These are phyloP conservation scores for Bruchidius siliquastri DNA, from an alignment of 2,888 invertebrate species.

Conservation along the genomic window DNA sequence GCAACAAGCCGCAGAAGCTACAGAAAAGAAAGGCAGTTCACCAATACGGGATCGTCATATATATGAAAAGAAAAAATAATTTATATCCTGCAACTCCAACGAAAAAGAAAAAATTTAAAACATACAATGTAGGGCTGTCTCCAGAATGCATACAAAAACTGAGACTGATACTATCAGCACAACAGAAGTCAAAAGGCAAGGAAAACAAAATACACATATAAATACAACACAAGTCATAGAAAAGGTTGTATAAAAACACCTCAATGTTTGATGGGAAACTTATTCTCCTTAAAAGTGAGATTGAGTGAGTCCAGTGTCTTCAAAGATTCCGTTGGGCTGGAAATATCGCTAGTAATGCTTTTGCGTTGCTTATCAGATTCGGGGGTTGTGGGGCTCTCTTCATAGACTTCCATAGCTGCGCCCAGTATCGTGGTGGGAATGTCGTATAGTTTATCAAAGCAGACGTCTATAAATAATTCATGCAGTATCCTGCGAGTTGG, in stretches of 20 bases:
- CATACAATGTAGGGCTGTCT: no score
- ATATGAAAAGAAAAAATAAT: no score
- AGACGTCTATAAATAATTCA: conserved; percentile 85
- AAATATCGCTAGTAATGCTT: conserved; percentile 22
- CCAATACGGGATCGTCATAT: no score
- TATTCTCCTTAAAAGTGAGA: conserved; percentile 56
- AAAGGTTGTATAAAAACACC: not conserved
- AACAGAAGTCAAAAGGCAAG: not conserved
- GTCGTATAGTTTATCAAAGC: conserved; percentile 60
- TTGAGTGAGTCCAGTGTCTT: conserved; percentile 48
- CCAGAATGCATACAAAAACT: no score
- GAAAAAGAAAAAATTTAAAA: no score
- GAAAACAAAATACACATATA: not conserved
- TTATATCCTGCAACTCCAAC: no score
- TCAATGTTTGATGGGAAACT: conserved; percentile 50
- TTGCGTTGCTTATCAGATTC: conserved; percentile 11
- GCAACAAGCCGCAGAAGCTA: no score
- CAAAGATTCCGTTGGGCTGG: conserved; percentile 31
- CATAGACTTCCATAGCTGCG: not conserved
- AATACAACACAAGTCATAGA: not conserved
- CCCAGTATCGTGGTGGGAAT: conserved; percentile 35
- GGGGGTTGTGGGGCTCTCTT: not conserved
- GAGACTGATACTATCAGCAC: no score
- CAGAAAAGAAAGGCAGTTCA: no score
- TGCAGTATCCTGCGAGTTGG: conserved; percentile 83